Percentiles rank a stretch among this genome's conserved stretches.
phyloP scores from a whole-genome alignment of 2,888 invertebrate species.

The Chymomyza caudatula region DNA sequence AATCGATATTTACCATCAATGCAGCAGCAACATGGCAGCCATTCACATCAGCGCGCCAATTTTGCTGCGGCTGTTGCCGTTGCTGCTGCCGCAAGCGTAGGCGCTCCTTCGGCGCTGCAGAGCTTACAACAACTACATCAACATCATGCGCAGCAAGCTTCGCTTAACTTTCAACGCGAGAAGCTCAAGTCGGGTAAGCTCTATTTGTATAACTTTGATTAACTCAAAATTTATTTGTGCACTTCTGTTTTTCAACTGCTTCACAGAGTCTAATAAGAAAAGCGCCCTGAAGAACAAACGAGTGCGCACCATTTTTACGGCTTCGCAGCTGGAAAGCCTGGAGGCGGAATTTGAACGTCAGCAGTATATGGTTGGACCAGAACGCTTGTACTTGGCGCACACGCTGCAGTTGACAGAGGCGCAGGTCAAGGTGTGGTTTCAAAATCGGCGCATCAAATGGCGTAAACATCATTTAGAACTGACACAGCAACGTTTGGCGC shows the following conservation, averaged over 20 bases:
- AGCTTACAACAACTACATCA: conserved; percentile 78
- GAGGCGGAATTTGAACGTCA: conserved; percentile 97
- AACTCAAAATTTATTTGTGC: not conserved
- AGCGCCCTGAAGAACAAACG: conserved; percentile 85
- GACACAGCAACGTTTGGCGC: conserved; percentile 89
- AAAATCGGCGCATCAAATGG: conserved; percentile 94
- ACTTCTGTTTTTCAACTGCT: conserved; percentile 19
- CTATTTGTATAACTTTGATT: not conserved
- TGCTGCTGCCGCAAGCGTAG: conserved; percentile 59
- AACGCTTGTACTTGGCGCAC: conserved; percentile 91
- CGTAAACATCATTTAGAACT: conserved; percentile 95
- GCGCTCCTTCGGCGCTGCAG: conserved; percentile 76
- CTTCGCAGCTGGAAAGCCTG: conserved; percentile 94
- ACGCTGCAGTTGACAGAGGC: conserved; percentile 77
- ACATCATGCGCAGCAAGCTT: conserved; percentile 76
- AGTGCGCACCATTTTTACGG: conserved; percentile 97
- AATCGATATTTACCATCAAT: conserved; percentile 63
- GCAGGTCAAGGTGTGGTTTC: conserved; percentile 94
- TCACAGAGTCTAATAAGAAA: conserved; percentile 77
- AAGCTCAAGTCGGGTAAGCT: conserved; percentile 75
- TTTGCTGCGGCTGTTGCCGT: conserved; percentile 66
- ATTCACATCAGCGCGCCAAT: conserved; percentile 58
- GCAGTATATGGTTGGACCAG: conserved; percentile 99
- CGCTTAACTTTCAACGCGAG: conserved; percentile 73
- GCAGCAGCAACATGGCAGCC: conserved; percentile 39